Percentiles rank a stretch among this genome's conserved stretches.
phyloP scores from a whole-genome alignment of 2,888 invertebrate species.

The Gasteruption jaculator region DNA sequence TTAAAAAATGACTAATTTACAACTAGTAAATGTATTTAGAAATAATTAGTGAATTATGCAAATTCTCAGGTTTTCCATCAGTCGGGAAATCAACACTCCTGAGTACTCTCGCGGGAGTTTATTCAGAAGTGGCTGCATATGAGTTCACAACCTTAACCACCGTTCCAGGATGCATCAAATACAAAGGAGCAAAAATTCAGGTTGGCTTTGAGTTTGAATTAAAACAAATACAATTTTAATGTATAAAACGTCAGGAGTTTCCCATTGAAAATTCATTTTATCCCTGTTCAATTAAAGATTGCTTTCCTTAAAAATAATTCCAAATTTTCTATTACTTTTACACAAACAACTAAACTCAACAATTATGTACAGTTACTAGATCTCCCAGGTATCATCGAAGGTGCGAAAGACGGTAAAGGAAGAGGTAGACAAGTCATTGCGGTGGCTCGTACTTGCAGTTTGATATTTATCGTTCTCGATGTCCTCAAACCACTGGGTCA shows the following conservation, averaged over 20 bases:
- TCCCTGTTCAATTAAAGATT: background rate
- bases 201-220: constrained; percentile 50
- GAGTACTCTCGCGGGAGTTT: constrained; percentile 97
- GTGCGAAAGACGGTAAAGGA: constrained; percentile 99
- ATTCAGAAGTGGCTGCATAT: constrained; percentile 98
- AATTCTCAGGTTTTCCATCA: constrained; percentile 81
- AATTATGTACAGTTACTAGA: constrained; percentile 76
- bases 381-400: constrained; percentile 99
- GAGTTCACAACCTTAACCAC: constrained; percentile 99
- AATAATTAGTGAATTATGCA: background rate
- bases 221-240: background rate
- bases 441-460: constrained; percentile 95
- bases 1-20: constrained; percentile 2
- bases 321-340: background rate
- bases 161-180: constrained; percentile 98
- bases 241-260: background rate
- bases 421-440: constrained; percentile 98
- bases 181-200: constrained; percentile 99
- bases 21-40: background rate
- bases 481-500: constrained; percentile 96
- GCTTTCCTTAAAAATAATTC: constrained; percentile 8
- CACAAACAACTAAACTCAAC: too few relatives aligned
- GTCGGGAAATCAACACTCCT: constrained; percentile 98
- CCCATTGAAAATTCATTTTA: too few relatives aligned
- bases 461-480: constrained; percentile 96